phyloP scores from a whole-genome alignment of 2,113 vertebrate genomes.

The Candoia aspera region DNA sequence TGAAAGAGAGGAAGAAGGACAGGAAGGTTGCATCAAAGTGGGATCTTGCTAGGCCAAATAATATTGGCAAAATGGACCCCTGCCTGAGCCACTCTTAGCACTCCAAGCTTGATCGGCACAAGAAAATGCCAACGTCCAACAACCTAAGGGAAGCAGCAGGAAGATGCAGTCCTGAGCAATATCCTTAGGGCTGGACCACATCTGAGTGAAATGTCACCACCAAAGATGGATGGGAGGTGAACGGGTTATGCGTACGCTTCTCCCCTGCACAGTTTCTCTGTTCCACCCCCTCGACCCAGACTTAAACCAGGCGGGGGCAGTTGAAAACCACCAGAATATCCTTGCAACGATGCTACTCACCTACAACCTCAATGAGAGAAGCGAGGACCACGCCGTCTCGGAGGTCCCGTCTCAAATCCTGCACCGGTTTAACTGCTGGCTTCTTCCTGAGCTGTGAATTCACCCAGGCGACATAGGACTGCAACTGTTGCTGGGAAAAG shows the following conservation, averaged over 20 bases:
- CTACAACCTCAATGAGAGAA: conserved; percentile 93
- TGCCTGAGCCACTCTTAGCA: too few relatives aligned
- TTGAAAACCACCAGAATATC: background rate
- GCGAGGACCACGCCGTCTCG: conserved; percentile 89
- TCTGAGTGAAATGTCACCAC: background rate
- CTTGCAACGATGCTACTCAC: conserved; percentile 73
- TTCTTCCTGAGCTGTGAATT: conserved; percentile 93
- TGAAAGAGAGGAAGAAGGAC: too few relatives aligned
- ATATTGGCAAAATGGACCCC: too few relatives aligned
- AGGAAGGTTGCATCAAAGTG: too few relatives aligned
- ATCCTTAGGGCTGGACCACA: too few relatives aligned
- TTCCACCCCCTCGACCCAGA: background rate
- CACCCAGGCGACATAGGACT: conserved; percentile 95
- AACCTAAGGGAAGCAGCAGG: too few relatives aligned
- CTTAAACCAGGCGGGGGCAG: background rate
- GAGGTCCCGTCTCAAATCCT: conserved; percentile 89
- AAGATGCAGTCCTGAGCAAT: too few relatives aligned
- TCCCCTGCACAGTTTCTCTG: background rate
- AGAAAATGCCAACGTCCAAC: too few relatives aligned
- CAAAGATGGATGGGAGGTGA: background rate
- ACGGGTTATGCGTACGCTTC: background rate
- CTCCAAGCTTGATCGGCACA: too few relatives aligned
- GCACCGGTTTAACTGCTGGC: conserved; percentile 80
- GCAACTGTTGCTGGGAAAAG: conserved; percentile 88
- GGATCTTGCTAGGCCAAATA: too few relatives aligned